These are phyloP conservation scores for Enteromius unitaeniatus DNA, from an alignment of 2,797 vertebrate species.

Conservation along the genomic window DNA sequence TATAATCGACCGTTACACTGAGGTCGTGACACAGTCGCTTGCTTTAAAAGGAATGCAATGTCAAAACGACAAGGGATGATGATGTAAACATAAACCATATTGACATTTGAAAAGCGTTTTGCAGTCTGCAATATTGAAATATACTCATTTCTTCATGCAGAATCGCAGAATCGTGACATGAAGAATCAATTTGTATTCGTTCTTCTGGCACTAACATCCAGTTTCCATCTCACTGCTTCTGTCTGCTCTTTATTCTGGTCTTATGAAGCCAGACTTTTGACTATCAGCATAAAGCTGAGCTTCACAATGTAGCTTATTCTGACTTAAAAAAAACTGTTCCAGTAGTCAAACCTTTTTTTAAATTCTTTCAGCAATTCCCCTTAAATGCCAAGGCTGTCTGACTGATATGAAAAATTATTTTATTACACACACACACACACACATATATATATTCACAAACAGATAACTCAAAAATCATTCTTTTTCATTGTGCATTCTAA, in stretches of 20 bases:
- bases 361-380: not conserved
- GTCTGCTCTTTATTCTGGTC: not conserved
- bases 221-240: conserved; percentile 4
- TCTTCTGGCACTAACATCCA: conserved; percentile 24
- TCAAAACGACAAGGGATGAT: not conserved
- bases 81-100: not conserved
- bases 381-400: not conserved
- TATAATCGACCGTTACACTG: conserved; percentile 38
- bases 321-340: not conserved
- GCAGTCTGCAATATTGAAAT: not conserved
- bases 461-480: too few species aligned
- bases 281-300: conserved; percentile 4
- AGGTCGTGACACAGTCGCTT: not conserved
- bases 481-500: too few species aligned
- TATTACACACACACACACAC: too few species aligned
- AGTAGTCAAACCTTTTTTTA: too few species aligned
- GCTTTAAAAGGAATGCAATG: conserved; percentile 18
- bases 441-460: too few species aligned
- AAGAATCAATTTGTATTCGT: conserved; percentile 13
- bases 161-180: not conserved
- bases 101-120: not conserved
- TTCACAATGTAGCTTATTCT: not conserved
- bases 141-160: not conserved
- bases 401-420: not conserved
- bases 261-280: not conserved